These are phyloP conservation scores for Teleiodes luculella DNA, from an alignment of 2,888 invertebrate genomes.

Conservation along the genomic window DNA sequence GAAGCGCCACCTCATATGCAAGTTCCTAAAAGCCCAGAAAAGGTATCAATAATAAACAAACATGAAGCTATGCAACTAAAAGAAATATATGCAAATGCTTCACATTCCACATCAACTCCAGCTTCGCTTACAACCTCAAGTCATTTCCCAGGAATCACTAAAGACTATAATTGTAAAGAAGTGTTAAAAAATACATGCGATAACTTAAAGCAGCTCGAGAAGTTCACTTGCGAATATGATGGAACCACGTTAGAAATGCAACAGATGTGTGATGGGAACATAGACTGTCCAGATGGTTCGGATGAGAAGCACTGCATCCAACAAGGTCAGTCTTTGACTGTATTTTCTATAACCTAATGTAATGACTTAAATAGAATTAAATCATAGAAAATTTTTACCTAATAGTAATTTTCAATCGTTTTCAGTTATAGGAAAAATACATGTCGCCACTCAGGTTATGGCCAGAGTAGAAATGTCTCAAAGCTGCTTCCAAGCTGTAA, in stretches of 20 bases:
- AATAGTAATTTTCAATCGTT: too few species aligned
- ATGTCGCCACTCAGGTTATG: conserved; percentile 36
- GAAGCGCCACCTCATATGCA: too few species aligned
- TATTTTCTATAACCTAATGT: too few species aligned
- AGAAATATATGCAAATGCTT: not conserved
- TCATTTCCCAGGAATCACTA: not conserved
- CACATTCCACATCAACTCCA: not conserved
- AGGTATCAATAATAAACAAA: too few species aligned
- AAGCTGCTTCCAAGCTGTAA: conserved; percentile 35
- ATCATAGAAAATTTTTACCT: too few species aligned
- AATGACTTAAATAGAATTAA: too few species aligned
- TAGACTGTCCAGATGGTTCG: conserved; percentile 46
- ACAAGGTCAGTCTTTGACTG: conserved; percentile 45
- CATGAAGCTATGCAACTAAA: not conserved
- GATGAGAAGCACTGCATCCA: conserved; percentile 52
- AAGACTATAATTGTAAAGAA: not conserved
- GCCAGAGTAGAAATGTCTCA: conserved; percentile 36
- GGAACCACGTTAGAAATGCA: conserved; percentile 35
- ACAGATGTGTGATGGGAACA: conserved; percentile 49
- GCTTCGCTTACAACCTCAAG: not conserved
- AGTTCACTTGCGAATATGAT: conserved; percentile 40
- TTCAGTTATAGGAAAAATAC: conserved; percentile 43
- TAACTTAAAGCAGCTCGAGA: conserved; percentile 39
- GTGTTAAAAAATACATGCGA: not conserved
- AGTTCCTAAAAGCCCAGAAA: too few species aligned